Evolutionary conservation across 2,888 invertebrate genomes (phyloP), one percentile per base, ranked within the genome.

Genomic region (Cheilosia variabilis): DNA sequence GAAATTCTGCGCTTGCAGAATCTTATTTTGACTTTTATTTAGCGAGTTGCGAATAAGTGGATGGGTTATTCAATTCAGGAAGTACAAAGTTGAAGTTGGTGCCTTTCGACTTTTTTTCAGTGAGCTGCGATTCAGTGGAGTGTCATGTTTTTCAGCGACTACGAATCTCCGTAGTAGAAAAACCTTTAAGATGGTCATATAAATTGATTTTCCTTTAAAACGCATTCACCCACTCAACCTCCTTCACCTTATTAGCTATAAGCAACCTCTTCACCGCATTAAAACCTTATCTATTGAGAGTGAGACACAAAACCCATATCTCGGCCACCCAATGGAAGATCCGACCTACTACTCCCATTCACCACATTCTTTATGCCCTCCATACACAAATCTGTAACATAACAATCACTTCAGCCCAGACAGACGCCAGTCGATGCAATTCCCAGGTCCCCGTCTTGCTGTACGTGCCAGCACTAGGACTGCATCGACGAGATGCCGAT

Each of bases 311-410:
- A 60, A 55, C 62, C 53, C 45, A 43, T 52, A 31, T 66, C 45
- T 7, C 31, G 9, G 17, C 31, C 19, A n/a, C 15, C 24, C 52
- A 34, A 45, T 43, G 13, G 17, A 17, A 24, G 15, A 17, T 27
- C 65, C 75, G 80, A 80, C 80, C 75, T 62, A 75, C 60, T 68
- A 75, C 37, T 68, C 75, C 27, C 60, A 62, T 71, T 71, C 22
- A 13, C n/a, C 19, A 34, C 65, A 53, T 65, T 65, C 22, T 37
- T 65, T 55, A 7, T 37, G 34, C 34, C 34, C 34, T 15, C 19
- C 15, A 45, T 57, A 55, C 10, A 19, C 31, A 27, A 31, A 22
- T 52, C 10, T 55, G n/a, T 43, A 37, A 43, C 55, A 69, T 34
- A 45, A 57, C 50, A 69, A 71, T 37, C 58, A 41, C 58, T 58